A percentile compares a stretch with the other conserved stretches of the same genome.
Evolutionary conservation across 2,113 vertebrate species (phyloP).

Genomic region (Pantherophis guttatus): DNA sequence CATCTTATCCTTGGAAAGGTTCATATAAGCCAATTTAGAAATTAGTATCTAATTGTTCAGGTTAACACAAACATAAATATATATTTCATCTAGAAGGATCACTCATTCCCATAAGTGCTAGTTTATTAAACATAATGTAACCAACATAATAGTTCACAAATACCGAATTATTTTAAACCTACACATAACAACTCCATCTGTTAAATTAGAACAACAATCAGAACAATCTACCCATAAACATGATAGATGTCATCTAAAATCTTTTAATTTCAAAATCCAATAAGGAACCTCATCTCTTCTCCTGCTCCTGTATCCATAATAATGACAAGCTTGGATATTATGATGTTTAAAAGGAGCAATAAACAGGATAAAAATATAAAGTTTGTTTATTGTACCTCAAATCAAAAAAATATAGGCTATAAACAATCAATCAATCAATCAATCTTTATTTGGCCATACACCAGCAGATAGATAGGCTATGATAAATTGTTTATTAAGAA

Average conservation of each 20-base stretch:
- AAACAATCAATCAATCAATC: neutral
- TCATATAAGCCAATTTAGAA: conserved; percentile 43
- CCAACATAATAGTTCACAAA: neutral
- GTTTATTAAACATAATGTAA: neutral
- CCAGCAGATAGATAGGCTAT: neutral
- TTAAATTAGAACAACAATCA: neutral
- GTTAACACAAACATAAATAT: conserved; percentile 34
- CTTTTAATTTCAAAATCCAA: conserved; percentile 1
- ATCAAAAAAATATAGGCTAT: neutral
- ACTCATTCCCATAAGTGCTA: conserved; percentile 1
- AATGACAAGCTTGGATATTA: neutral
- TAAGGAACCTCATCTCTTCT: neutral
- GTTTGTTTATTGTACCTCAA: neutral
- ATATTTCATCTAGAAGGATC: conserved; percentile 50
- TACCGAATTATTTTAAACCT: neutral
- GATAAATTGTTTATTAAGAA: neutral
- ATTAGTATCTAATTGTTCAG: conserved; percentile 42
- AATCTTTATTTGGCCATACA: neutral
- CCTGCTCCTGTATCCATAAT: neutral
- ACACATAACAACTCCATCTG: neutral
- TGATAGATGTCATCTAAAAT: neutral
- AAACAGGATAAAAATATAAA: neutral
- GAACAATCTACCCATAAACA: neutral
- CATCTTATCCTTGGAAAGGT: conserved; percentile 32
- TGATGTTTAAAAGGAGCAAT: neutral